Evolutionary conservation across 53 echinoderm and acorn worm species (phyloP).

Genomic region (Paracentrotus lividus): DNA sequence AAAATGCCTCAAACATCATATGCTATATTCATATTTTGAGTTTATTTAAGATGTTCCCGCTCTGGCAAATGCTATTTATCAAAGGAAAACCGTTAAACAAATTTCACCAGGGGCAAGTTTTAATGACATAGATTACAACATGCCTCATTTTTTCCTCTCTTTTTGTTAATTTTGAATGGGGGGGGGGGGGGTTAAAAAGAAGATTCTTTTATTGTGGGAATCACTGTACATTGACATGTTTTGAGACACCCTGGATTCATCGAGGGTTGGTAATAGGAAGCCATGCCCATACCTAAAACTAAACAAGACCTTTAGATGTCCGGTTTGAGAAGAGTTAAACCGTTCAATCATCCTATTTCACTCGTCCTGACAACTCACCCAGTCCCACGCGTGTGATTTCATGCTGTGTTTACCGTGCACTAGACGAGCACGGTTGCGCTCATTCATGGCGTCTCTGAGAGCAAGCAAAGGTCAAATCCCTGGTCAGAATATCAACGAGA

Average conservation of each 20-base stretch:
- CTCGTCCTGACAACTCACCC: conserved; percentile 1
- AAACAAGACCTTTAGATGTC: conserved; percentile 56
- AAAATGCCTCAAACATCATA: too few relatives aligned
- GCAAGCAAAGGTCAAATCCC: conserved; percentile 24
- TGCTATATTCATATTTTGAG: too few relatives aligned
- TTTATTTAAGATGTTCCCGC: too few relatives aligned
- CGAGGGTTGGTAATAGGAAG: background rate
- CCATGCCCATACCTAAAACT: background rate
- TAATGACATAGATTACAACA: too few relatives aligned
- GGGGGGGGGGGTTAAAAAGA: background rate
- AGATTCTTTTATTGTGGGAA: background rate
- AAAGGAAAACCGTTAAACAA: too few relatives aligned
- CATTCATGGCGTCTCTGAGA: conserved; percentile 50
- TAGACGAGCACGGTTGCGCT: conserved; percentile 43
- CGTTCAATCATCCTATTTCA: conserved; percentile 53
- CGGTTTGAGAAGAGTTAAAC: background rate
- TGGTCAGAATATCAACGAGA: conserved; percentile 32
- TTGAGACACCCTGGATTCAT: background rate
- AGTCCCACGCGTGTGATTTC: conserved; percentile 63
- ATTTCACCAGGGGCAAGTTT: too few relatives aligned
- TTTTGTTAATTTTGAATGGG: too few relatives aligned
- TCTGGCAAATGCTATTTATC: too few relatives aligned
- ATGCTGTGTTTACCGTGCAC: conserved; percentile 61
- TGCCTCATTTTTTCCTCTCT: too few relatives aligned
- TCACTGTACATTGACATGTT: background rate